Percentiles rank a stretch among this genome's conserved stretches.
phyloP scores from a whole-genome alignment of 1,140 invertebrate species.

The Campodea augens region DNA sequence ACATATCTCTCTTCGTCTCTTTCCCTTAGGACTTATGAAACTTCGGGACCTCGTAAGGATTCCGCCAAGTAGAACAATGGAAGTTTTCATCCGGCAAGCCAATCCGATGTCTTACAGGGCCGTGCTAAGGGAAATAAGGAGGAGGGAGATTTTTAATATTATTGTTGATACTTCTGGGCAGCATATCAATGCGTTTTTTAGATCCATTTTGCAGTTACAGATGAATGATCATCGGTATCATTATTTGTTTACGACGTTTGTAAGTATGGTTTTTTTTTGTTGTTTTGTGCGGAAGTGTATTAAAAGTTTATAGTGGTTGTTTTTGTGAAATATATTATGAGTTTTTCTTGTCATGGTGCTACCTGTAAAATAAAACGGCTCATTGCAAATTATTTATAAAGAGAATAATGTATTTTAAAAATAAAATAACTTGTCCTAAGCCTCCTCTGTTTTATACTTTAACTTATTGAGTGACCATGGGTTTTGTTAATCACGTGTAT shows the following conservation, averaged over 20 bases:
- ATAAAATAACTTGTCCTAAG: no score
- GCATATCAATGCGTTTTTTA: slow-evolving; percentile 53
- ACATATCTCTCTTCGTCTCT: neutral
- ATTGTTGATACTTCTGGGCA: slow-evolving; percentile 63
- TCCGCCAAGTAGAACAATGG: slow-evolving; percentile 40
- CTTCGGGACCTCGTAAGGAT: slow-evolving; percentile 61
- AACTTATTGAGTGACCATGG: no score
- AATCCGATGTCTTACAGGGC: slow-evolving; percentile 51
- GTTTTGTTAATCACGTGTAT: no score
- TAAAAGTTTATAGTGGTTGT: no score
- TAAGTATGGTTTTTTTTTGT: slow-evolving; percentile 35
- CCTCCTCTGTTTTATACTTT: no score
- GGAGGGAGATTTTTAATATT: slow-evolving; percentile 63
- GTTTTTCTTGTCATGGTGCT: no score
- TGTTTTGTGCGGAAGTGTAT: no score
- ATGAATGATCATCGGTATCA: slow-evolving; percentile 89
- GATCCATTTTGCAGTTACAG: slow-evolving; percentile 70
- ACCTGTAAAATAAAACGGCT: no score
- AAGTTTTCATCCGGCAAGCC: slow-evolving; percentile 67
- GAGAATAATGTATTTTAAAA: no score
- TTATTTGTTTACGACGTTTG: slow-evolving; percentile 82
- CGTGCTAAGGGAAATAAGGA: slow-evolving; percentile 54
- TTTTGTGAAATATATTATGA: no score
- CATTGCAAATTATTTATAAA: no score
- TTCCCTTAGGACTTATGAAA: slow-evolving; percentile 64